Base-by-base conservation (phyloP, 1,140 invertebrate genomes). In the Copidosoma floridanum region DNA sequence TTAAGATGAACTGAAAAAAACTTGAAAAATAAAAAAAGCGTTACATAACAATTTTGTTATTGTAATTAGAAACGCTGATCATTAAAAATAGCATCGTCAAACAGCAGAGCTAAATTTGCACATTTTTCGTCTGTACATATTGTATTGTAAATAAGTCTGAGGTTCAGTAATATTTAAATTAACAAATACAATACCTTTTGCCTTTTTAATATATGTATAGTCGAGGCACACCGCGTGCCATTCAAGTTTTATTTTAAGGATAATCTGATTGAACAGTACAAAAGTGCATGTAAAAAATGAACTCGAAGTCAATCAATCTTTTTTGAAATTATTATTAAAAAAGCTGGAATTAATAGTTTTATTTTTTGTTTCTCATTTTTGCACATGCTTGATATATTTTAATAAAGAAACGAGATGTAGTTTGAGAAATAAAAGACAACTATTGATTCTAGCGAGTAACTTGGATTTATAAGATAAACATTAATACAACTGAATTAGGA, bases 41-140 rank as follows among this genome's bases (percentile, higher is more conserved):
- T 52, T 53, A 54, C 55, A 53, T 41, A 40, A 54, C 37, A 59
- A n/a, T n/a, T n/a, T n/a, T n/a, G n/a, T n/a, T n/a, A n/a, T n/a
- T n/a, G n/a, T n/a, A n/a, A n/a, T n/a, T n/a, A n/a, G n/a, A n/a
- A n/a, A n/a, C n/a, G n/a, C n/a, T n/a, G n/a, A n/a, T n/a, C n/a
- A n/a, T n/a, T n/a, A 50, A 62, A 64, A 29, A 26, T 40, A 57
- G 32, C 61, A 61, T 65, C 24, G 32, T 59, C 46, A 40, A 50
- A 65, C 53, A 35, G 29, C 38, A 60, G 59, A 40, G 56, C 61
- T 56, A 64, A 46, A 52, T 44, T 20, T 41, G 53, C 26, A 64
- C 38, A 52, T 63, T 67, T 66, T 67, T 57, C 66, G 57, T 65
- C 58, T 71, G 70, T 71, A 70, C 70, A 71, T 71, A 71, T 67